These are phyloP conservation scores for Pelmatolapia mariae DNA, from an alignment of 2,113 vertebrate genomes.

Conservation along the genomic window DNA sequence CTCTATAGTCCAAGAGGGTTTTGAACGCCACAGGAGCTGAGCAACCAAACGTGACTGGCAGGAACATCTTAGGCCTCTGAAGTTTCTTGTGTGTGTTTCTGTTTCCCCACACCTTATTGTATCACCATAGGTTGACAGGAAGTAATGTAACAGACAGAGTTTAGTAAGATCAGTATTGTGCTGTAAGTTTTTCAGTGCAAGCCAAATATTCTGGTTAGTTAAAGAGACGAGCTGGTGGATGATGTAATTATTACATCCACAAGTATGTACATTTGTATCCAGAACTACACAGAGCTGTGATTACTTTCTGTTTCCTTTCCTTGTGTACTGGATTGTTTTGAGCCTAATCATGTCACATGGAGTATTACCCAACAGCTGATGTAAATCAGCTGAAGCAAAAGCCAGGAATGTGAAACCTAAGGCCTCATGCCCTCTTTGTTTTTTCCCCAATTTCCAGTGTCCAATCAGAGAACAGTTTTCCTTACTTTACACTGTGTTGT, in stretches of 20 bases:
- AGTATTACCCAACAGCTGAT: not conserved
- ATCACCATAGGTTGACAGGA: fast-evolving
- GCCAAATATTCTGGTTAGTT: not conserved
- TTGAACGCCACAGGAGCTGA: not conserved
- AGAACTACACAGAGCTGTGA: not conserved
- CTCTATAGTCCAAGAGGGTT: not conserved
- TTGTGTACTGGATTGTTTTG: not conserved
- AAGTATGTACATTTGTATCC: not conserved
- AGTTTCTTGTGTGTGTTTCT: not conserved
- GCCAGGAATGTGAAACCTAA: not conserved
- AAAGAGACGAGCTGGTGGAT: not conserved
- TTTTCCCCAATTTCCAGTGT: not conserved
- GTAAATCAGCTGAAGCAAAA: not conserved
- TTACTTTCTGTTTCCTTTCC: not conserved
- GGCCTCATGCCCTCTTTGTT: not conserved
- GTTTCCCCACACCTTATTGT: not conserved
- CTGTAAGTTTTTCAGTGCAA: not conserved
- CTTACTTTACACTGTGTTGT: not conserved
- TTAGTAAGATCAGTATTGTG: not conserved
- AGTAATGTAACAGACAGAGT: not conserved
- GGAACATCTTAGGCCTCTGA: not conserved
- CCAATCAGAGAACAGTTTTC: not conserved
- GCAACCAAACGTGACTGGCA: not conserved
- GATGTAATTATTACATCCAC: not conserved
- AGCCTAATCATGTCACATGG: not conserved